Percentiles rank a stretch among this genome's conserved stretches.
These are phyloP conservation scores for Epicampocera succincta DNA, from an alignment of 2,888 invertebrate species.

Conservation along the genomic window DNA sequence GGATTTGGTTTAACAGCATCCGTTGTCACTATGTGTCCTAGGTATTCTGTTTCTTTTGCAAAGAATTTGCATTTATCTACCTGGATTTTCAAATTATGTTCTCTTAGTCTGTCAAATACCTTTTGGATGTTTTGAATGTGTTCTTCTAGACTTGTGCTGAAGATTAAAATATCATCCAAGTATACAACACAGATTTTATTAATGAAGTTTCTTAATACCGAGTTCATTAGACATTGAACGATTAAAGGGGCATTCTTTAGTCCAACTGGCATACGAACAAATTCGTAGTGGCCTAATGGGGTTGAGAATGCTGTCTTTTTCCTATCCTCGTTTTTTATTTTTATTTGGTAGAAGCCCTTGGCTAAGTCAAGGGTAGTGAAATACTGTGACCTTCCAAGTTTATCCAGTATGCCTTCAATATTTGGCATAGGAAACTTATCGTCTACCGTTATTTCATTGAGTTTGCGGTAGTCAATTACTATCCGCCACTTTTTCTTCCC, in stretches of 20 bases:
- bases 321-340: background rate
- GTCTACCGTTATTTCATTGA: constrained; percentile 1
- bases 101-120: constrained; percentile 21
- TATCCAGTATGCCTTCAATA: constrained; percentile 22
- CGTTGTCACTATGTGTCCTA: constrained; percentile 69
- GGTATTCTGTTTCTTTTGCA: constrained; percentile 63
- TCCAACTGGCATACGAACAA: constrained; percentile 34
- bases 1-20: constrained; percentile 70
- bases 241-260: constrained; percentile 70
- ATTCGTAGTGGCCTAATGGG: background rate
- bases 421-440: constrained; percentile 38
- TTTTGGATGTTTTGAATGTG: constrained; percentile 6
- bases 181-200: constrained; percentile 11
- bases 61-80: constrained; percentile 68
- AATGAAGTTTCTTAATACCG: constrained; percentile 18
- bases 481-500: constrained; percentile 12
- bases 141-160: constrained; percentile 29
- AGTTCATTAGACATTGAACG: constrained; percentile 71
- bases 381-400: constrained; percentile 13
- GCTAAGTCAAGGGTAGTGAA: background rate
- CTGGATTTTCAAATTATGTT: constrained; percentile 38
- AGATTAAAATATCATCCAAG: constrained; percentile 39
- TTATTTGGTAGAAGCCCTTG: constrained; percentile 1
- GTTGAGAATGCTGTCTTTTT: background rate
- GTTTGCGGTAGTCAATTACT: constrained; percentile 18